Evolutionary conservation across 2,797 vertebrate species (phyloP).

Genomic region (Coendou prehensilis): DNA sequence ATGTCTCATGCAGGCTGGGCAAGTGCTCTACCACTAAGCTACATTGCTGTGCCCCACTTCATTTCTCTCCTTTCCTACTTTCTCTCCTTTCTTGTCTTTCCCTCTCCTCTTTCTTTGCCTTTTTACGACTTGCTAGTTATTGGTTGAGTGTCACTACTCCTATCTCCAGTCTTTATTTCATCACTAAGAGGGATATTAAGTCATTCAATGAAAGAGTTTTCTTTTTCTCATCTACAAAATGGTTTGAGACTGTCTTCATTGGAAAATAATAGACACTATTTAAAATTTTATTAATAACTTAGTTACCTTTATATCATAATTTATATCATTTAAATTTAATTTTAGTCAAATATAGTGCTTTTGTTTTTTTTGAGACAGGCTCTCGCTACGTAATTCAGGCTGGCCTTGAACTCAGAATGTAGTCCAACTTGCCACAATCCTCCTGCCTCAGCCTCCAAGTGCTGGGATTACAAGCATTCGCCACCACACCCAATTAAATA

Average conservation of each 20-base stretch:
- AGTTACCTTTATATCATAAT: background rate
- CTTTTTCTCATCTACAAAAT: constrained; percentile 16
- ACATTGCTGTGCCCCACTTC: too few species aligned
- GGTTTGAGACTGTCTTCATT: background rate
- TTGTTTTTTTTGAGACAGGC: background rate
- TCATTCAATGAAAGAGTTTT: background rate
- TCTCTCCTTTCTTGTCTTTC: background rate
- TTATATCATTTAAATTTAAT: background rate
- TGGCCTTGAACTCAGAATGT: background rate
- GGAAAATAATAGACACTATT: background rate
- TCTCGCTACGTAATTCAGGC: background rate
- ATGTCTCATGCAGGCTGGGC: too few species aligned
- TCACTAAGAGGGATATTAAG: background rate
- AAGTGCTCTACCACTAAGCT: background rate
- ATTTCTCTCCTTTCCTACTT: background rate
- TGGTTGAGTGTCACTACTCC: background rate
- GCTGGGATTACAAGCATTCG: background rate
- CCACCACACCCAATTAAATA: background rate
- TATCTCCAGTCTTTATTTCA: background rate
- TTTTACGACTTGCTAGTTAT: background rate
- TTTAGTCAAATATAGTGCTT: background rate
- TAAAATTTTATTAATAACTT: background rate
- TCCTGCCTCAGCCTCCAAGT: background rate
- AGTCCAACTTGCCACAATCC: background rate
- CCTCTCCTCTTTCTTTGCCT: background rate